These are phyloP conservation scores for Cantharis nigra DNA, from an alignment of 2,888 invertebrate genomes.

Conservation along the genomic window DNA sequence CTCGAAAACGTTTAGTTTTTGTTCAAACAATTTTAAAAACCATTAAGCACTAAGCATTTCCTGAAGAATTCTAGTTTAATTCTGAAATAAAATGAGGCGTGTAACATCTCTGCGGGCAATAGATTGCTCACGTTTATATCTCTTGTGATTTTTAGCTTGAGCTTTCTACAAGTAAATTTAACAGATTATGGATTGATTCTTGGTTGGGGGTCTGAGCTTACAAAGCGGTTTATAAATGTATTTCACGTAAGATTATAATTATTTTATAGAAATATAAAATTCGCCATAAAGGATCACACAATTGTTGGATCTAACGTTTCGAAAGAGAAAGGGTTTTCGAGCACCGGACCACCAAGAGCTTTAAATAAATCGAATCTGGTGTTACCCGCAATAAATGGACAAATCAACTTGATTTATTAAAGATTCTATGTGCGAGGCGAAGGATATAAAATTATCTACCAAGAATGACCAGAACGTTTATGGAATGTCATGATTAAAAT, in stretches of 20 bases:
- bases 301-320: not conserved
- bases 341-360: not conserved
- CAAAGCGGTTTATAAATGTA: not conserved
- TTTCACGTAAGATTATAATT: not conserved
- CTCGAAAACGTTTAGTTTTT: no score
- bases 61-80: not conserved
- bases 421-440: not conserved
- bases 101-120: not conserved
- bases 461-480: not conserved
- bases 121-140: not conserved
- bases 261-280: not conserved
- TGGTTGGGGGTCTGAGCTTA: not conserved
- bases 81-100: not conserved
- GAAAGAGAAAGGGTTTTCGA: not conserved
- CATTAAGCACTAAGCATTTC: not conserved
- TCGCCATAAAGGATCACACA: not conserved
- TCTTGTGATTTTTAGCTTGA: not conserved
- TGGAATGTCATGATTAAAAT: not conserved
- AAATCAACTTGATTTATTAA: not conserved
- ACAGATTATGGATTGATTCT: not conserved
- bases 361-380: not conserved
- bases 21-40: not conserved
- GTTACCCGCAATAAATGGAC: not conserved
- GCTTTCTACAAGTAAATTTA: not conserved
- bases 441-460: not conserved